Base-by-base conservation (phyloP, 2,888 invertebrate species). In the Pegoplata infirma region DNA sequence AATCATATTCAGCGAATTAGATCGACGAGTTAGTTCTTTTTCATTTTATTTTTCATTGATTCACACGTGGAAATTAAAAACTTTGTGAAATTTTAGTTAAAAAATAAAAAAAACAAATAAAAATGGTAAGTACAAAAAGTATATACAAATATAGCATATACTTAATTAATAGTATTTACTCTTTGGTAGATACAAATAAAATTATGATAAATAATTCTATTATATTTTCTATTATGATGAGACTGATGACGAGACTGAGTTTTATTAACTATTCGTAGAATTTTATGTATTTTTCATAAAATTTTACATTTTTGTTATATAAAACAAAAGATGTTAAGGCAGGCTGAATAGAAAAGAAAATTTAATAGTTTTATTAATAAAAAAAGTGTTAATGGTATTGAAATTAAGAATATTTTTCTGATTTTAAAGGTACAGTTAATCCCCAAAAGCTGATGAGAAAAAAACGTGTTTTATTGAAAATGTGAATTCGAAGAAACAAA, bases 201-300 rank as follows among this genome's bases (percentile, higher is more conserved):
- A n/a, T n/a, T n/a, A n/a, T n/a, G n/a, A n/a, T n/a, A n/a, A n/a
- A n/a, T n/a, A n/a, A n/a, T n/a, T n/a, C n/a, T n/a, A n/a, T n/a
- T 8, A 40, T 66, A 19, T 55, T 66, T 67, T 56, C 47, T 72
- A 55, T 67, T 82, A 81, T 88, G 86, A 87, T 87, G 86, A 88
- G 69, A 87, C 84, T 84, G 86, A 87, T 87, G 86, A 87, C 86
- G 86, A 87, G 86, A 88, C 86, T 85, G 88, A 87, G 85, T 73
- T 81, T 78, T n/a, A 36, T 58, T 61, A 63, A 76, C 66, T 77
- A 83, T 55, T 49, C 36, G 76, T 61, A 46, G 25, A 71, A 51
- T 82, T 76, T 53, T 73, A 28, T 76, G 82, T 83, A 83, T 83
- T 71, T 76, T 83, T 83, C 82, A 72, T 76, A 63, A 49, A 47